Evolutionary conservation across 1,140 invertebrate genomes (phyloP).

Genomic region (Trichoplusia ni): DNA sequence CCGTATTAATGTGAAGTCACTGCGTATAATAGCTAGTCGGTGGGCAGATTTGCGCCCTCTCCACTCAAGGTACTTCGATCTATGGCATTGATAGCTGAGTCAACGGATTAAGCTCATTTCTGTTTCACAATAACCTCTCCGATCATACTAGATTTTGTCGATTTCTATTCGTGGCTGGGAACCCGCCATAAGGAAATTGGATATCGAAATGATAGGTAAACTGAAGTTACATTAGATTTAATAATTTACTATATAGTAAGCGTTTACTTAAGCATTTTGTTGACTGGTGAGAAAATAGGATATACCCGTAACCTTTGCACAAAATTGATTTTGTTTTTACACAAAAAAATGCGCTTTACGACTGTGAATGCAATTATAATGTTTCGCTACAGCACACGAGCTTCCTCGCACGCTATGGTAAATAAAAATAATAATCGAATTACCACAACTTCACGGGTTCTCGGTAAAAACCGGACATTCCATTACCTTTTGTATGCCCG

Average conservation of each 20-base stretch:
- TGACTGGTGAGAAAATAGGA: background rate
- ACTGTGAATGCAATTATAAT: slow-evolving; percentile 8
- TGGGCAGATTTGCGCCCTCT: background rate
- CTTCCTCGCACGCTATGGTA: slow-evolving; percentile 11
- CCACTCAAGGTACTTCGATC: background rate
- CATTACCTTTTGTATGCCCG: background rate
- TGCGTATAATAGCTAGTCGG: slow-evolving; percentile 20
- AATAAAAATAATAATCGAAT: slow-evolving; percentile 12
- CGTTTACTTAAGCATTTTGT: background rate
- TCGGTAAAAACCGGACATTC: background rate
- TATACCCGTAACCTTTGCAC: background rate
- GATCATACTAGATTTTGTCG: slow-evolving; percentile 18
- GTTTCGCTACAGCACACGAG: slow-evolving; percentile 8
- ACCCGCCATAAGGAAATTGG: background rate
- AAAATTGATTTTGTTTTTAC: background rate
- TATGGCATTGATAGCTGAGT: slow-evolving; percentile 7
- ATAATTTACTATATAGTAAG: no score
- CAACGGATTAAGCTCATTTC: slow-evolving; percentile 11
- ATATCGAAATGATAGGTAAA: background rate
- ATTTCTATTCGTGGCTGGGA: background rate
- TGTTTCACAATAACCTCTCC: slow-evolving; percentile 10
- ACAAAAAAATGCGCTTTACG: slow-evolving; percentile 2
- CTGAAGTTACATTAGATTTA: background rate
- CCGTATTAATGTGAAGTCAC: slow-evolving; percentile 20
- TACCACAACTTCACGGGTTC: slow-evolving; percentile 3